Evolutionary conservation across 2,797 vertebrate species (phyloP), one percentile per base, ranked within the genome.

Genomic region (Morelia viridis): DNA sequence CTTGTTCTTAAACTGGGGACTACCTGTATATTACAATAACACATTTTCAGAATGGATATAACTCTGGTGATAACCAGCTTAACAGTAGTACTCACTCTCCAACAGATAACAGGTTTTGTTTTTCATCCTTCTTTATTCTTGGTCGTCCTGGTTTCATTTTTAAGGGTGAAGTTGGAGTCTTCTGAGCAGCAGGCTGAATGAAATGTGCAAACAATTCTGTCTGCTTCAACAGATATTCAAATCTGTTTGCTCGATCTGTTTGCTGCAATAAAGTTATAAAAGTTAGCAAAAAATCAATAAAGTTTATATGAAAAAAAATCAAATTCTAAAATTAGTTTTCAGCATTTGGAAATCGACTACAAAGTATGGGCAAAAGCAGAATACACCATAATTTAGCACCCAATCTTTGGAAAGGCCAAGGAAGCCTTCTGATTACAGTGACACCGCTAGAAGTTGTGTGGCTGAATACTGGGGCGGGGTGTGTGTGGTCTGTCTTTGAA

Each of bases 101-200:
- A 83, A 97, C 99, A 64, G 99, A 99, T 1, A 99, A 96, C 68
- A 99, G 97, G 96, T 98, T 99, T 97, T 99, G 99, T 94, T 99
- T 99, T 96, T 99, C 99, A 31, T 99, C 99, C 93, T 99, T 99
- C 97, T 99, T 99, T 94, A 99, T 97, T 92, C 99, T 98, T 90
- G 99, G 99, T 13, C 99, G 99, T 8, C 99, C 99, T 2, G 99
- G 99, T 94, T 99, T 99, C 99, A 99, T 99, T 97, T 99, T 99
- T 95, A 99, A 97, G 57, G 99, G 99, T 84, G 99, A 99, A n/a
- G 99, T 99, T 64, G 99, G 99, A 65, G 99, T 99, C 96, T 99
- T 99, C 97, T 99, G 99, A 92, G 99, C 99, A 64, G 99, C 99
- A 85, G 99, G 99, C 96, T 99, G 99, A 96, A 99, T 99, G 96